Evolutionary conservation across 1,140 invertebrate species (phyloP).

Genomic region (Palaemon carinicauda): DNA sequence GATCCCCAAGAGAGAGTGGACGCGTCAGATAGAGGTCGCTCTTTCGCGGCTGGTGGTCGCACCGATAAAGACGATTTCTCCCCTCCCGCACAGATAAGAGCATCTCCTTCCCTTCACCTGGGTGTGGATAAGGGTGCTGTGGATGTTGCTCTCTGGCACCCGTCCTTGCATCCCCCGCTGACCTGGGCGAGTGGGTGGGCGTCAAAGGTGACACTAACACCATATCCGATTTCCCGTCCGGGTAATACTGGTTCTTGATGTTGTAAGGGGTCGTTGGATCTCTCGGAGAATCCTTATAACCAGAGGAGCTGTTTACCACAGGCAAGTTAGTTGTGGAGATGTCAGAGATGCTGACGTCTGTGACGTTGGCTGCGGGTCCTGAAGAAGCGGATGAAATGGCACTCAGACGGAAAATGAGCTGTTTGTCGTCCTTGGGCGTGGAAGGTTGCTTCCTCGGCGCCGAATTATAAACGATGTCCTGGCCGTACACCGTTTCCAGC

Average conservation of each 20-base stretch:
- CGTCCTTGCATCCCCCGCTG: neutral
- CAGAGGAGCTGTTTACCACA: neutral
- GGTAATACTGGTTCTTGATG: neutral
- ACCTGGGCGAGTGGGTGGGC: neutral
- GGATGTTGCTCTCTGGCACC: neutral
- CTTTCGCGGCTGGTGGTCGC: neutral
- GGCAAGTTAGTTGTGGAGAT: conserved; percentile 2
- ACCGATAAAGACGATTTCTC: neutral
- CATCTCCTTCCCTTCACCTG: too few relatives aligned
- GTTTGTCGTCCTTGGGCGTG: neutral
- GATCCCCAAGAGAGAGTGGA: neutral
- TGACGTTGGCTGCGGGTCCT: conserved; percentile 2
- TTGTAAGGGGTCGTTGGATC: neutral
- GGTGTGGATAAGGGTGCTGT: neutral
- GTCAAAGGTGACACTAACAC: conserved; percentile 10
- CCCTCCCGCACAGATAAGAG: neutral
- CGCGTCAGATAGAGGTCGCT: neutral
- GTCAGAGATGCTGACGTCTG: neutral
- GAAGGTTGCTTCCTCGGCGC: neutral
- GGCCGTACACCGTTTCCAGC: neutral
- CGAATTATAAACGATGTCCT: neutral
- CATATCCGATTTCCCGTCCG: neutral
- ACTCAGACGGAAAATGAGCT: neutral
- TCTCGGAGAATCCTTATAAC: neutral
- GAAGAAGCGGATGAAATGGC: conserved; percentile 22